Conservation (phyloP, 2,888 invertebrate genomes). For the Masnerella sp. region DNA sequence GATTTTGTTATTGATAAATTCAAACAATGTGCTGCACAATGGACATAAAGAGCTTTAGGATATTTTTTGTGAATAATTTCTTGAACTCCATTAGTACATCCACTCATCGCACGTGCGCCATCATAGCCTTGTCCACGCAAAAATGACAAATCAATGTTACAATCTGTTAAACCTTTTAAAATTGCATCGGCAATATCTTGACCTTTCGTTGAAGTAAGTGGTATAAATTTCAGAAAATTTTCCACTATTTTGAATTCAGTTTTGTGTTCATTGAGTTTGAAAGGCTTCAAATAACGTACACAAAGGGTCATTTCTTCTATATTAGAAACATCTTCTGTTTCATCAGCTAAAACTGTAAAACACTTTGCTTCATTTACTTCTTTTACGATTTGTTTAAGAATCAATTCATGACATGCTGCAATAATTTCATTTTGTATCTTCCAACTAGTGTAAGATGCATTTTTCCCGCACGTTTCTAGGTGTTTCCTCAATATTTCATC, state of each 20-base stretch:
- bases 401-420: slow-evolving; percentile 62
- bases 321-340: slow-evolving; percentile 62
- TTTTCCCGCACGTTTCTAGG: slow-evolving; percentile 63
- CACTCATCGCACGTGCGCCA: slow-evolving; percentile 67
- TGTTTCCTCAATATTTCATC: slow-evolving; percentile 65
- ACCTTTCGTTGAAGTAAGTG: too few relatives aligned
- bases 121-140: slow-evolving; percentile 63
- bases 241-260: background rate
- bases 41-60: slow-evolving; percentile 63
- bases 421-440: slow-evolving; percentile 71
- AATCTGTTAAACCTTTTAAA: too few relatives aligned
- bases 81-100: slow-evolving; percentile 65
- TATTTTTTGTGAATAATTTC: slow-evolving; percentile 63
- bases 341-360: slow-evolving; percentile 63
- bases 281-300: slow-evolving; percentile 63
- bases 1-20: slow-evolving; percentile 56
- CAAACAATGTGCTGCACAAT: slow-evolving; percentile 66
- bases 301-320: slow-evolving; percentile 64
- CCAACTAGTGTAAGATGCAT: slow-evolving; percentile 66
- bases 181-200: too few relatives aligned
- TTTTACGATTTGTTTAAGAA: slow-evolving; percentile 64
- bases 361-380: slow-evolving; percentile 63
- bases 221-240: too few relatives aligned
- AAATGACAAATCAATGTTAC: background rate
- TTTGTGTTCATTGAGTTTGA: too few relatives aligned